Evolutionary conservation across 1,140 invertebrate genomes (phyloP).

Genomic region (Apis cerana): DNA sequence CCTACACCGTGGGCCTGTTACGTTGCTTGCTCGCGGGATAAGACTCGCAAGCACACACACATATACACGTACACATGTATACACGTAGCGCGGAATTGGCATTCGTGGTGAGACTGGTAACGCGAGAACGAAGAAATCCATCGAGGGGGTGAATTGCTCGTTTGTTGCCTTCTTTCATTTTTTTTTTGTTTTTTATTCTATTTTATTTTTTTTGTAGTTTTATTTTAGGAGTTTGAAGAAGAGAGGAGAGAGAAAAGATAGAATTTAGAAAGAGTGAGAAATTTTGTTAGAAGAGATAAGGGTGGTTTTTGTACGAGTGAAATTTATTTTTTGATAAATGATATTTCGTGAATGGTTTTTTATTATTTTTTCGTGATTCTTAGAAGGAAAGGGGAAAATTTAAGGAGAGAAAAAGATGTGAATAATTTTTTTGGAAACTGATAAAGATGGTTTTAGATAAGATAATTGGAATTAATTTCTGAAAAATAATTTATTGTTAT

Average conservation of each 20-base stretch:
- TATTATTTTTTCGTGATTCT: background rate
- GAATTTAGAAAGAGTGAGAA: too few relatives aligned
- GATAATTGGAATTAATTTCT: too few relatives aligned
- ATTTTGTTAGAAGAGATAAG: too few relatives aligned
- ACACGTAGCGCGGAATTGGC: background rate
- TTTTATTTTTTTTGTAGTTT: background rate
- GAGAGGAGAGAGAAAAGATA: too few relatives aligned
- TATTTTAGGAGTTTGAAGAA: background rate
- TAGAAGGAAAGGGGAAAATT: background rate
- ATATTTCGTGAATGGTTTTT: too few relatives aligned
- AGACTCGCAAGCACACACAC: background rate
- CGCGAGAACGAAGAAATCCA: slow-evolving; percentile 37
- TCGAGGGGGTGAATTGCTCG: slow-evolving; percentile 1
- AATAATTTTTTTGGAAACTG: background rate
- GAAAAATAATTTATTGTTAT: too few relatives aligned
- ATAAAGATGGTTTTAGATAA: background rate
- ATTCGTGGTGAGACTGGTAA: slow-evolving; percentile 22
- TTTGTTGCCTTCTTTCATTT: background rate
- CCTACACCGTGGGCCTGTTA: background rate
- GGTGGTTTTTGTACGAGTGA: too few relatives aligned
- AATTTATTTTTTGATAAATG: too few relatives aligned
- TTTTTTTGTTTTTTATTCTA: background rate
- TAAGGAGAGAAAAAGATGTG: background rate
- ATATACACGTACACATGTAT: too few relatives aligned
- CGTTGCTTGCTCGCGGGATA: background rate